Conservation (phyloP, 2,888 invertebrate species). For the Rhimphoctona megacephalus region DNA sequence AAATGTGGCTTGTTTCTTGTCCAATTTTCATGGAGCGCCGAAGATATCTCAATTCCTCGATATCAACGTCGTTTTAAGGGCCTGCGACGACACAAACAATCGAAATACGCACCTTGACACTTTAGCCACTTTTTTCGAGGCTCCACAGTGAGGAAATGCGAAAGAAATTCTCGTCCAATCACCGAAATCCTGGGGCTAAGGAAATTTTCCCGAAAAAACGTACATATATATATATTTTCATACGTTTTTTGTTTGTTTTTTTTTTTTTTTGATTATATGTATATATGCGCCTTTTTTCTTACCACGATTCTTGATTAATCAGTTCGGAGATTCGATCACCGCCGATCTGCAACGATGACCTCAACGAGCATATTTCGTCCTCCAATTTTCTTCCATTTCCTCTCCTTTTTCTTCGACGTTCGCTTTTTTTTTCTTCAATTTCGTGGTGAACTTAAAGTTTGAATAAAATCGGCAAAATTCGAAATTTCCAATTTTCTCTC, state of each 20-base stretch:
- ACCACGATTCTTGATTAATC: neutral
- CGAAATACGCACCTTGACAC: neutral
- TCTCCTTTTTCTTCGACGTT: neutral
- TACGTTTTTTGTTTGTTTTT: neutral
- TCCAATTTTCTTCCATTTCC: neutral
- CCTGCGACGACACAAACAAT: neutral
- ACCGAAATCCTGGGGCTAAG: neutral
- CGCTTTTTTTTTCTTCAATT: neutral
- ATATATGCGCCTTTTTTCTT: neutral
- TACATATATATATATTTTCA: slow-evolving; percentile 9
- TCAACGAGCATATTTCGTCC: neutral
- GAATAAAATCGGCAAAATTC: too few relatives aligned
- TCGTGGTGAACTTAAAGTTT: too few relatives aligned
- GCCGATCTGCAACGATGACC: neutral
- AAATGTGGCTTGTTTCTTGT: neutral
- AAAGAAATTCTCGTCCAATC: neutral
- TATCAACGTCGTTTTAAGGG: neutral
- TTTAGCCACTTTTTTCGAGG: neutral
- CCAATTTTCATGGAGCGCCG: neutral
- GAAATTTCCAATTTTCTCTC: too few relatives aligned
- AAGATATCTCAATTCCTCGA: neutral
- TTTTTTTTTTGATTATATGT: neutral
- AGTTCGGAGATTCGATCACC: neutral
- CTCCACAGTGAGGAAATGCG: neutral
- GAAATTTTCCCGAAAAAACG: neutral